Base-by-base conservation (phyloP, 2,888 invertebrate genomes). In the Lasioglossum malachurum region DNA sequence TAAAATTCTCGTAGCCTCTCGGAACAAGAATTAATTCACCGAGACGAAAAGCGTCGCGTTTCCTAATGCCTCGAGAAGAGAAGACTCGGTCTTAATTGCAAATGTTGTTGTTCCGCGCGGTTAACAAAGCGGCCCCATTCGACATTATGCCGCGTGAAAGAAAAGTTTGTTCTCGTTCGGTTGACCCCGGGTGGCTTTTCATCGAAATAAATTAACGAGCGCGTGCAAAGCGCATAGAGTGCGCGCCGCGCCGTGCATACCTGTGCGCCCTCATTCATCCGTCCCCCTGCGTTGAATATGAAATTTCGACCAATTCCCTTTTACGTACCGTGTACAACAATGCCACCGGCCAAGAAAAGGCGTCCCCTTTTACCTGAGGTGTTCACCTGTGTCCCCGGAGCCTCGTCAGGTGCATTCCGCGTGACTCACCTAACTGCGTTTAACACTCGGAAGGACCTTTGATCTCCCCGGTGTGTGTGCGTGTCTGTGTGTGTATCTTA, bases 381-480 rank as follows among this genome's bases (percentile, higher is more conserved):
- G 75, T 78, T 84, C 86, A 90, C 81, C 82, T 88, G 85, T 87
- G 78, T 44, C 72, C 69, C 72, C 76, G 71, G 80, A 75, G 53
- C 75, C 73, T 81, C 67, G 77, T 86, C 89, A 90, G 83, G 87
- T 86, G 86, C 69, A 82, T 72, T 72, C 75, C 60, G 10, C 27
- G 23, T 19, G 14, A 27, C 41, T 23, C 49, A 16, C 41, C 5
- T 12, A n/a, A 16, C 27, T 23, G 3, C n/a, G 14, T 23, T 76
- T 64, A 23, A 60, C 64, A n/a, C 75, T 80, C 75, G 16, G 4
- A 23, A 57, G 10, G 57, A 57, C 57, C 49, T 10, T 16, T 27
- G 14, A 60, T 27, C 60, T n/a, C 12, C 12, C 27, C 57, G 57
- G 57, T 23, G 53, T 31, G 31, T 31, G 31, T 0, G 31, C 1